These are phyloP conservation scores for Autographa pulchrina DNA, from an alignment of 2,888 invertebrate genomes.

Conservation along the genomic window DNA sequence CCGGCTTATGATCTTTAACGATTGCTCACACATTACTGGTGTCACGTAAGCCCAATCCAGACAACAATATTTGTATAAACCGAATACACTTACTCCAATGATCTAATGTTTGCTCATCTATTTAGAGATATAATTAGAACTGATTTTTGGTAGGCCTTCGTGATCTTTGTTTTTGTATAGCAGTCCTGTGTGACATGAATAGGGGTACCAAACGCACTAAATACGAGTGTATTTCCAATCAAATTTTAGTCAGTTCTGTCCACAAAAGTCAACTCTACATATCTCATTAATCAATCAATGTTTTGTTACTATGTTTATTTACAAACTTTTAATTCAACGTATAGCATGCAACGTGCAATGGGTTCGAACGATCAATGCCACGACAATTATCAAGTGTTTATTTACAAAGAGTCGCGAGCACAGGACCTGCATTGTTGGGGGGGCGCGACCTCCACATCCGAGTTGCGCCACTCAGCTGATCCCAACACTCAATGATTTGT, in stretches of 20 bases:
- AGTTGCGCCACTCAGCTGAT: constrained; percentile 56
- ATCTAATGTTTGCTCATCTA: constrained; percentile 4
- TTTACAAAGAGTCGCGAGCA: constrained; percentile 45
- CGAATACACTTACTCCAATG: background rate
- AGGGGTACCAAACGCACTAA: background rate
- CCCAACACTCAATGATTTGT: constrained; percentile 46
- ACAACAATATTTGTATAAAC: background rate
- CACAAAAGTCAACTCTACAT: background rate
- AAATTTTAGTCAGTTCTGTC: background rate
- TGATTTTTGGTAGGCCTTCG: background rate
- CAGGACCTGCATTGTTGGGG: constrained; percentile 52
- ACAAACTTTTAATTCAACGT: too few relatives aligned
- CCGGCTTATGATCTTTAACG: background rate
- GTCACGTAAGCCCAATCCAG: constrained; percentile 4
- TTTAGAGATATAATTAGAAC: constrained; percentile 3
- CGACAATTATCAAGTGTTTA: constrained; percentile 20
- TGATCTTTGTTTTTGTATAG: background rate
- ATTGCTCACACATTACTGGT: background rate
- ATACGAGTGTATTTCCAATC: background rate
- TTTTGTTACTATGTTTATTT: background rate
- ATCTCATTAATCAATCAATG: background rate
- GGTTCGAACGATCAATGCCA: constrained; percentile 13
- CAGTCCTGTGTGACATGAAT: background rate
- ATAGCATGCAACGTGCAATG: background rate
- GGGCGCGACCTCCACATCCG: constrained; percentile 68